Evolutionary conservation across 2,113 vertebrate genomes (phyloP), one percentile per base, ranked within the genome.

Genomic region (Leptobrachium ailaonicum): DNA sequence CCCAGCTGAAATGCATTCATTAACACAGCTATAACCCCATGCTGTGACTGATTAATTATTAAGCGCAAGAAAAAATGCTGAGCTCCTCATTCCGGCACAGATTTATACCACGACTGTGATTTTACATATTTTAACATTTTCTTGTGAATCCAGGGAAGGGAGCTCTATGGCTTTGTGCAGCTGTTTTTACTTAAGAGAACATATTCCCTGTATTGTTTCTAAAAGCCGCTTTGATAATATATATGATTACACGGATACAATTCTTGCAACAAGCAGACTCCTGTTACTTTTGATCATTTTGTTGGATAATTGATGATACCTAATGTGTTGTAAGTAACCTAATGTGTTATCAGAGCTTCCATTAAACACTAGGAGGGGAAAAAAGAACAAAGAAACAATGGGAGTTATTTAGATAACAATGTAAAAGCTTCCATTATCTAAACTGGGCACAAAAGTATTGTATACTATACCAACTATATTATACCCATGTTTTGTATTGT

Each of bases 101-200:
- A n/a, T 75, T 56, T 10, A 10, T 75, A 14, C 66, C 63, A 60
- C 79, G 9, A 73, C 64, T 69, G 47, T 75, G 66, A 67, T 62
- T 75, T 67, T 69, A 68, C 79, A 69, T 81, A 75, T 81, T 74
- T 81, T 56, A 68, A n/a, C 66, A 60, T 75, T 75, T 80, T 64
- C 41, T 67, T 68, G 69, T 68, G 43, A 50, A 67, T 69, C 20
- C 32, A 69, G 53, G 75, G 54, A 40, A 20, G 70, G 50, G 45
- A 63, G 40, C 40, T n/a, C 20, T 43, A 13, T 54, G 40, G 8
- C 32, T 72, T 72, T n/a, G 66, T 64, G 69, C 77, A 79, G 77
- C 69, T 66, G 70, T 43, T 79, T 72, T n/a, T 71, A 32, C 32
- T 40, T 41, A 50, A 66, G 4, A 42, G 69, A 66, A 71, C 56